A percentile compares a stretch with the other conserved stretches of the same genome.
Conservation (phyloP, 2,797 vertebrate genomes). For the Kryptopterus vitreolus region DNA sequence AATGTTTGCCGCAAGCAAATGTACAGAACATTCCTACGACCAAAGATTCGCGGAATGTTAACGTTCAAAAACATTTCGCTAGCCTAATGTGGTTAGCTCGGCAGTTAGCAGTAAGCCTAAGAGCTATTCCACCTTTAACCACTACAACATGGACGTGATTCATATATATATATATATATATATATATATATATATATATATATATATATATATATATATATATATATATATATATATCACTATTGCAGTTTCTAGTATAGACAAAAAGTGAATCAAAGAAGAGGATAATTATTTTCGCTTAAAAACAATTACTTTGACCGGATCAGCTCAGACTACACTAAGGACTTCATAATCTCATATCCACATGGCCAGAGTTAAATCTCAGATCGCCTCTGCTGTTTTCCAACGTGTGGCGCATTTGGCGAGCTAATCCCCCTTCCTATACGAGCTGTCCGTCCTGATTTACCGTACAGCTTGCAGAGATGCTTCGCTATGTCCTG, state of each 20-base stretch:
- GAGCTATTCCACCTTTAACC: background rate
- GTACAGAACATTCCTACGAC: background rate
- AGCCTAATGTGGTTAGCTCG: background rate
- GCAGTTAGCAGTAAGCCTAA: background rate
- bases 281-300: background rate
- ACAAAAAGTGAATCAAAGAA: too few species aligned
- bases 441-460: background rate
- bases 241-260: too few species aligned
- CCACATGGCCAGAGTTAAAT: background rate
- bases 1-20: background rate
- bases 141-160: background rate
- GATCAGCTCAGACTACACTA: background rate
- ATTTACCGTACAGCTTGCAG: conserved; percentile 31
- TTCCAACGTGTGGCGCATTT: background rate
- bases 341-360: background rate
- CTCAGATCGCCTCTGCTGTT: background rate
- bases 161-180: too few species aligned
- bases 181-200: too few species aligned
- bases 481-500: conserved; percentile 25
- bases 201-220: too few species aligned
- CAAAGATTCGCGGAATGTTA: background rate
- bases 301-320: background rate
- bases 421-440: background rate
- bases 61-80: background rate
- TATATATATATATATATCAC: too few species aligned